Evolutionary conservation across 2,113 vertebrate species (phyloP).

Genomic region (Notarius quadriscutis): DNA sequence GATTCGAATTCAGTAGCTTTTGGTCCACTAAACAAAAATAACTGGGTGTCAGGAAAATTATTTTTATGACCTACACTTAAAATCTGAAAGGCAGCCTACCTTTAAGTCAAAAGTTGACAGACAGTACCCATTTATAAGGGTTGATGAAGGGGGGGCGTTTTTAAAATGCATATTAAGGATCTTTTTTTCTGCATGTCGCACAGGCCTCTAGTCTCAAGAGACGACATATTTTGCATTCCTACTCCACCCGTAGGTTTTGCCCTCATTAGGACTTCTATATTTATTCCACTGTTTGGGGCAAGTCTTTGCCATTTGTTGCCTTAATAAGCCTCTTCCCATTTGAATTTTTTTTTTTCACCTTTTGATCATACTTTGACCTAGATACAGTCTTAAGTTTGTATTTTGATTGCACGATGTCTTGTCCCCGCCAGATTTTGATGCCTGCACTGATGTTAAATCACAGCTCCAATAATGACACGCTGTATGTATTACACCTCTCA

Average conservation of each 20-base stretch:
- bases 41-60: no score
- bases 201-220: not conserved
- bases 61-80: no score
- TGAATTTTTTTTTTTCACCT: not conserved
- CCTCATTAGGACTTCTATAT: not conserved
- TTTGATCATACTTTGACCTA: not conserved
- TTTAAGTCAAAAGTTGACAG: no score
- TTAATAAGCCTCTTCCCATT: not conserved
- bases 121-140: not conserved
- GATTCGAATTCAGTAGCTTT: no score
- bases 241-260: not conserved
- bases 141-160: not conserved
- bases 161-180: not conserved
- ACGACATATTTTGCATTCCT: not conserved
- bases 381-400: not conserved
- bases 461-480: not conserved
- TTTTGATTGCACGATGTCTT: not conserved
- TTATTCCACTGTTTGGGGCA: not conserved
- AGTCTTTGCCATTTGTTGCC: not conserved
- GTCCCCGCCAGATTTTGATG: not conserved
- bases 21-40: no score
- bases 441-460: not conserved
- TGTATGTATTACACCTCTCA: not conserved
- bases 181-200: not conserved
- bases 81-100: no score